phyloP scores from a whole-genome alignment of 2,797 vertebrate genomes.

The Hoplostethus atlanticus region DNA sequence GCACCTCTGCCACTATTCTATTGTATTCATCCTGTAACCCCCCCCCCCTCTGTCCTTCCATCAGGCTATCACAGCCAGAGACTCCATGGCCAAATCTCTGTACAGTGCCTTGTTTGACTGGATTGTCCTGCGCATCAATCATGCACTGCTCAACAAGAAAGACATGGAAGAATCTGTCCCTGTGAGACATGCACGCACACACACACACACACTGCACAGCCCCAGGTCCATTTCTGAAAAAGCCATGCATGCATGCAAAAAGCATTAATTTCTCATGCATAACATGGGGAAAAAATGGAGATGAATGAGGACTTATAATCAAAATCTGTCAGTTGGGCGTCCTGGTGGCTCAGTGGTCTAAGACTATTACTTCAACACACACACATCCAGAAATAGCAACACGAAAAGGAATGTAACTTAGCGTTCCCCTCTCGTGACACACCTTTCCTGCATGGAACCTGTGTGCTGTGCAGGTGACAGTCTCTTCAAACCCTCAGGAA shows the following conservation, averaged over 20 bases:
- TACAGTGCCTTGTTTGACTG: conserved; percentile 98
- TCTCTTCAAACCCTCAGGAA: neutral
- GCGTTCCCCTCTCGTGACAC: neutral
- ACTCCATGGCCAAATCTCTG: conserved; percentile 99
- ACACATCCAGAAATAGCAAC: neutral
- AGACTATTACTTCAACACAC: neutral
- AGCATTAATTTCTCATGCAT: too few species aligned
- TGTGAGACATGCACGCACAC: conserved; percentile 78
- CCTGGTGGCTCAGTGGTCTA: too few species aligned
- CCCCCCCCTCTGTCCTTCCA: neutral
- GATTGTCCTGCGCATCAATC: conserved; percentile 98
- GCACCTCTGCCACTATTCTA: neutral
- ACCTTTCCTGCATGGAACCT: neutral
- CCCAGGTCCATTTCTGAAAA: too few species aligned
- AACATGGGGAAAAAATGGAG: too few species aligned
- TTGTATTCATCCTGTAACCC: neutral
- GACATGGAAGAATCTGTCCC: conserved; percentile 96
- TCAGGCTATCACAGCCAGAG: conserved; percentile 96
- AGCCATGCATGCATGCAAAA: too few species aligned
- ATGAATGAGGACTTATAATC: too few species aligned
- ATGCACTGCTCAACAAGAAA: conserved; percentile 97
- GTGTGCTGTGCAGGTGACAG: neutral
- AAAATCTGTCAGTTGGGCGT: too few species aligned
- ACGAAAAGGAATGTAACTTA: neutral
- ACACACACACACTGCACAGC: neutral